These are phyloP conservation scores for Manis pentadactyla DNA, from an alignment of 2,797 vertebrate genomes.

Conservation along the genomic window DNA sequence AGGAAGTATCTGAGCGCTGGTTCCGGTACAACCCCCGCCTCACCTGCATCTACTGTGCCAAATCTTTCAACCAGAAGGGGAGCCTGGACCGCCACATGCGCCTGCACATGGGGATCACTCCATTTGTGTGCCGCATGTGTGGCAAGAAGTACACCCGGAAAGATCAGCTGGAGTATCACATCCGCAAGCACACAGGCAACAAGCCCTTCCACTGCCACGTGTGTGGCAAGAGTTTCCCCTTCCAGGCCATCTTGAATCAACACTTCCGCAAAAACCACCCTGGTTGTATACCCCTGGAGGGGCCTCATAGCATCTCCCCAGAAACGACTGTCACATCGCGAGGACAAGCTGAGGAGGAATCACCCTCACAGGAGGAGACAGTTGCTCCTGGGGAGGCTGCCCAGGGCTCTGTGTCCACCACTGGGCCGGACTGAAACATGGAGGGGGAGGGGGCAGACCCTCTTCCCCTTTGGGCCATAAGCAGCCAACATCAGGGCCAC, in stretches of 20 bases:
- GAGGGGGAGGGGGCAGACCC: conserved; percentile 77
- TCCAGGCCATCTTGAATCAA: conserved; percentile 99
- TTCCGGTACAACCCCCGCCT: conserved; percentile 98
- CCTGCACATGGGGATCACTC: conserved; percentile 99
- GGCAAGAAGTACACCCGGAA: conserved; percentile 99
- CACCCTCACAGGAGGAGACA: conserved; percentile 93
- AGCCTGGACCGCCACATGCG: conserved; percentile 99
- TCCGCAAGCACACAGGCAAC: conserved; percentile 99
- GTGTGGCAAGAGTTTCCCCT: conserved; percentile 98
- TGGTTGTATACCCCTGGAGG: conserved; percentile 94
- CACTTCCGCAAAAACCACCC: conserved; percentile 99
- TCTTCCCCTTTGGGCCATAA: conserved; percentile 82
- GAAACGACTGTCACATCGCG: conserved; percentile 96
- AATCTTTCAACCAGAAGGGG: conserved; percentile 99
- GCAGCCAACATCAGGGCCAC: conserved; percentile 80
- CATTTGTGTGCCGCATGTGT: conserved; percentile 97
- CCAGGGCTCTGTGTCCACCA: conserved; percentile 97
- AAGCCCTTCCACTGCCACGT: conserved; percentile 99
- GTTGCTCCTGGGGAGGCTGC: conserved; percentile 91
- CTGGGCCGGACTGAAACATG: conserved; percentile 93
- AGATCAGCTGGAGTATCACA: conserved; percentile 99
- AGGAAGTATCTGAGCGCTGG: conserved; percentile 97
- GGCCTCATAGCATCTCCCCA: conserved; percentile 96
- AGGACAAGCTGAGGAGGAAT: conserved; percentile 93
- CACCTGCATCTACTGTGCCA: conserved; percentile 99